Evolutionary conservation across 2,888 invertebrate genomes (phyloP).

Genomic region (Diarsia mendica): DNA sequence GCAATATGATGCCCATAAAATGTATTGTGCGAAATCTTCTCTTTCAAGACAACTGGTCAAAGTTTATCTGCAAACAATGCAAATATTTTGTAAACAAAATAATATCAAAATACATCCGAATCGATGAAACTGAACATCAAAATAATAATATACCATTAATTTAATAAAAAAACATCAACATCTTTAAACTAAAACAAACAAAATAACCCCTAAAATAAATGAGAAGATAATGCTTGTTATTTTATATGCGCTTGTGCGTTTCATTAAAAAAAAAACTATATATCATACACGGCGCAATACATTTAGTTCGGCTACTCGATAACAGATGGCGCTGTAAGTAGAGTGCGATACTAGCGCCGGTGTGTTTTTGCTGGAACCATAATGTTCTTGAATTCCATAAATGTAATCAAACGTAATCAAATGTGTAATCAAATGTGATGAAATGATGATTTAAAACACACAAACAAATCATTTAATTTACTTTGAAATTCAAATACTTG

Average conservation of each 20-base stretch:
- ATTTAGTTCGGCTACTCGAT: constrained; percentile 78
- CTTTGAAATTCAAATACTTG: background rate
- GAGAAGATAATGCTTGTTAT: background rate
- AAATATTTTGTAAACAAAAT: constrained; percentile 21
- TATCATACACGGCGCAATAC: background rate
- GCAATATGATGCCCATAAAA: background rate
- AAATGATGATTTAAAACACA: background rate
- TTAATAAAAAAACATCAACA: background rate
- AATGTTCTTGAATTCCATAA: background rate
- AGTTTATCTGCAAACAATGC: background rate
- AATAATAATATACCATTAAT: background rate
- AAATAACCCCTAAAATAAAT: background rate
- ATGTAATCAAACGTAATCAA: too few relatives aligned
- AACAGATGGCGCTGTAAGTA: constrained; percentile 80
- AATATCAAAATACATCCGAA: constrained; percentile 2
- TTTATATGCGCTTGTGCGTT: background rate
- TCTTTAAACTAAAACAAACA: background rate
- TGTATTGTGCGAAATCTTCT: constrained; percentile 16
- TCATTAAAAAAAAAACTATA: background rate
- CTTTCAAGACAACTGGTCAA: constrained; percentile 1
- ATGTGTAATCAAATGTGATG: too few relatives aligned
- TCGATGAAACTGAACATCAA: background rate
- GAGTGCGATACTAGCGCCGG: constrained; percentile 63
- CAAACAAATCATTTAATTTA: background rate
- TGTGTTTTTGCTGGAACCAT: constrained; percentile 38